Base-by-base conservation (phyloP, 2,888 invertebrate species). In the Dryobotodes eremita region DNA sequence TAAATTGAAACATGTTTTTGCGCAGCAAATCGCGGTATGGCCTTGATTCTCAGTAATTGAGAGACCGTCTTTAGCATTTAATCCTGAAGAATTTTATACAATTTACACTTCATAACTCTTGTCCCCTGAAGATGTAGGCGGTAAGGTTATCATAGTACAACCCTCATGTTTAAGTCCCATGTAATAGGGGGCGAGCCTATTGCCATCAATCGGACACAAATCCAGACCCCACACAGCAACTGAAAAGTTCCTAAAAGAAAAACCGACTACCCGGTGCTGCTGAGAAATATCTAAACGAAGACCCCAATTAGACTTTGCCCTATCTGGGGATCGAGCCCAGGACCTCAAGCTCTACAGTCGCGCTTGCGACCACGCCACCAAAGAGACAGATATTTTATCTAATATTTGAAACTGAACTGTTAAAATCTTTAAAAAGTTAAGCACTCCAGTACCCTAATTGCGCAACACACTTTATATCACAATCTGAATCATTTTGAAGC, bases 1-100 rank as follows among this genome's bases (percentile, higher is more conserved):
- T 86, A 87, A 88, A 89, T 90, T 88, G 88, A 89, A 90, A 92
- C 90, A 83, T 88, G 92, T 92, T 92, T 92, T 89, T 91, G 91
- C 92, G 90, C 92, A 91, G 92, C 88, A 87, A 87, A 87, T 20
- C 70, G 75, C 53, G 59, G 71, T 79, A 79, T 80, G 87, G 84
- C 88, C 74, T 74, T 77, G 86, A 59, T 79, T 77, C 76, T 66
- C 8, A 10, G 76, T 84, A 79, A 84, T 84, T 75, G 73, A 72
- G 86, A 86, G 81, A 87, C 77, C 70, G 75, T 78, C 80, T 78
- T 68, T 42, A 65, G 62, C 50, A n/a, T 31, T 70, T 73, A 71
- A 65, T 76, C 66, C 46, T 68, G 55, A 75, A 62, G 61, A 83
- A 83, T 83, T 80, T 66, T 79, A 57, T 61, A 50, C 53, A 26